Base-by-base conservation (phyloP, 2,797 vertebrate species). In the Pseudotriccus pelzelni region DNA sequence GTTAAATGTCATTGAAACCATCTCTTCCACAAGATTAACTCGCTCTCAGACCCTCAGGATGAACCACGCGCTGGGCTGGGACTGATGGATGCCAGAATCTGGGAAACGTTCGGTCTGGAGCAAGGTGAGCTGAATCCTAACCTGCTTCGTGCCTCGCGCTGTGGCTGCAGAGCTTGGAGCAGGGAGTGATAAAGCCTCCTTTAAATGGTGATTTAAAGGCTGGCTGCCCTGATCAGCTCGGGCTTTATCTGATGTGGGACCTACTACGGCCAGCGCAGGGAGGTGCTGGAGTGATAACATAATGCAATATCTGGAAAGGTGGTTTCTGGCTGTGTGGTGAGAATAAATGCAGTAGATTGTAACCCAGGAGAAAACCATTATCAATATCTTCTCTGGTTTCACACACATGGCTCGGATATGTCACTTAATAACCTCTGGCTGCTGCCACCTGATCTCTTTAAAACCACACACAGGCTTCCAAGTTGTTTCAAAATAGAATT, bases 11-110 rank as follows among this genome's bases (percentile, higher is more conserved):
- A 24, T 9, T 4, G 49, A 16, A 25, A 34, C 7, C 1, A 12
- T 4, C n/a, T 55, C 52, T 74, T 85, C 39, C 7, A 8, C 46
- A 62, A 0, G 17, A 79, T 69, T n/a, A 49, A 69, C n/a, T 75
- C 2, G 0, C 49, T 47, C 73, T 28, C 69, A 20, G 21, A 10
- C 41, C n/a, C 39, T 41, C 0, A 0, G 18, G 13, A 27, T 8
- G 81, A 88, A 28, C 58, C 27, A 5, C 24, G 9, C 0, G 4
- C 72, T 60, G 68, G 43, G 46, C 47, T 80, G 18, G 72, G 72
- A 37, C 41, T 2, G 12, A 49, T 9, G 41, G 62, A 21, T 55
- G 21, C 34, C 50, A 53, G 53, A 58, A 50, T 12, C 59, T 39
- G 64, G 82, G 75, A 28, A 66, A 49, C 0, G 1, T 8, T 50